These are phyloP conservation scores for Rhinopomastus cyanomelas DNA, from an alignment of 2,113 vertebrate genomes.

Conservation along the genomic window DNA sequence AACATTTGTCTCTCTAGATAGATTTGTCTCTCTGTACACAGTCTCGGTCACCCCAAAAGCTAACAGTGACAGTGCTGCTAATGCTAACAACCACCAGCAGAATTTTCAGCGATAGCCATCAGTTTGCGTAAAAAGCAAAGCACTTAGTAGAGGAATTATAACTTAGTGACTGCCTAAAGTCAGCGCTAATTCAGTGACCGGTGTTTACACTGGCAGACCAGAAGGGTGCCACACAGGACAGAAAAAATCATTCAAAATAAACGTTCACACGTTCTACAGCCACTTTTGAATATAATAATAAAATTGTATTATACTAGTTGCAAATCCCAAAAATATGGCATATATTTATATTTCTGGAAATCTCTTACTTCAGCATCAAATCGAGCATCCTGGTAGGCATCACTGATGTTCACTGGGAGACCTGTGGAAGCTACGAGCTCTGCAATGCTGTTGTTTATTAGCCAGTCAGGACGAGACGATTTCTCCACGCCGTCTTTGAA, in stretches of 20 bases:
- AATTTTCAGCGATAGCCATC: neutral
- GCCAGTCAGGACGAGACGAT: constrained; percentile 95
- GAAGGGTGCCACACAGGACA: neutral
- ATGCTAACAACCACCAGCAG: neutral
- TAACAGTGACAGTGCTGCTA: neutral
- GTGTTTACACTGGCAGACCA: neutral
- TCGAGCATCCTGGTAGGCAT: constrained; percentile 96
- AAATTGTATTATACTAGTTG: neutral
- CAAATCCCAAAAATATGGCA: neutral
- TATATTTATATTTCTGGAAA: neutral
- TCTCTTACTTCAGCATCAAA: constrained; percentile 92
- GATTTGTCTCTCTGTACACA: neutral
- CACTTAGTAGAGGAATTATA: neutral
- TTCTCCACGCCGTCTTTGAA: constrained; percentile 96
- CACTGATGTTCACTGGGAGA: constrained; percentile 96
- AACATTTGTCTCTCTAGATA: neutral
- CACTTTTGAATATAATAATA: neutral
- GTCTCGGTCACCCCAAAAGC: neutral
- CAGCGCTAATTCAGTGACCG: neutral
- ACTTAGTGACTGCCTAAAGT: neutral
- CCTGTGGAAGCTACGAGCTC: constrained; percentile 97
- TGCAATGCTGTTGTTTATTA: constrained; percentile 96
- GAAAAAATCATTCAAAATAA: neutral
- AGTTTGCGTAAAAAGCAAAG: neutral
- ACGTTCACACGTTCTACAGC: neutral